Conservation (phyloP, 2,888 invertebrate genomes). For the Sphaerophoria rueppellii region DNA sequence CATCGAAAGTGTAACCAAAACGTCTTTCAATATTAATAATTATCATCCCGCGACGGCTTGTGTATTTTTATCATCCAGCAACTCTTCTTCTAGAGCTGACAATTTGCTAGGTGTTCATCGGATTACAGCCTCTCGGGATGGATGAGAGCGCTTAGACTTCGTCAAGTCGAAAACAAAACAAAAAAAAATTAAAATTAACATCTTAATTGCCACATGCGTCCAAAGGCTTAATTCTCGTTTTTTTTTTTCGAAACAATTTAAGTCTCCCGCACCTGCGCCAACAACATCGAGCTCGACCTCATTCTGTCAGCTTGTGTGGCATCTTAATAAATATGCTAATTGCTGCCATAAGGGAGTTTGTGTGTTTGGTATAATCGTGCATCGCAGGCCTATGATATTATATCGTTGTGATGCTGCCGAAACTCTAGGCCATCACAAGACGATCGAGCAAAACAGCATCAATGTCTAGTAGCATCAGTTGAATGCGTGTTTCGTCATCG, state of each 20-base stretch:
- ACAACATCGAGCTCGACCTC: conserved; percentile 60
- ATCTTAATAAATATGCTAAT: conserved; percentile 73
- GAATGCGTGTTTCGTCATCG: too few relatives aligned
- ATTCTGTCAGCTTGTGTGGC: conserved; percentile 71
- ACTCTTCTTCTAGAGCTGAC: conserved; percentile 41
- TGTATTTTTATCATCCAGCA: background rate
- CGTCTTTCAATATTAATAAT: conserved; percentile 14
- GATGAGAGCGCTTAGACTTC: background rate
- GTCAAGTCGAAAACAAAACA: background rate
- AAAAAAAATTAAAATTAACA: conserved; percentile 55
- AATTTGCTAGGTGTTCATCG: conserved; percentile 68
- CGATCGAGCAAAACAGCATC: background rate
- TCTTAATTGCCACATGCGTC: conserved; percentile 63
- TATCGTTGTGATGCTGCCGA: conserved; percentile 1
- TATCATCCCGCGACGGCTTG: background rate
- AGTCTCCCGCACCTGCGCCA: conserved; percentile 55
- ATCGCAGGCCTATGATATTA: background rate
- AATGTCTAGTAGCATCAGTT: conserved; percentile 3
- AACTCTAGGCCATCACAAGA: conserved; percentile 23
- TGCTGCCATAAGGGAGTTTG: conserved; percentile 9
- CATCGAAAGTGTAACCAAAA: conserved; percentile 41
- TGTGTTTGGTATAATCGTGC: conserved; percentile 5
- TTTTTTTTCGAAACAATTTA: conserved; percentile 22
- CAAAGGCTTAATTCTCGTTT: conserved; percentile 16
- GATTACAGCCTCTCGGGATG: conserved; percentile 32